These are phyloP conservation scores for Lasioglossum figueresi DNA, from an alignment of 2,888 invertebrate species.

Conservation along the genomic window DNA sequence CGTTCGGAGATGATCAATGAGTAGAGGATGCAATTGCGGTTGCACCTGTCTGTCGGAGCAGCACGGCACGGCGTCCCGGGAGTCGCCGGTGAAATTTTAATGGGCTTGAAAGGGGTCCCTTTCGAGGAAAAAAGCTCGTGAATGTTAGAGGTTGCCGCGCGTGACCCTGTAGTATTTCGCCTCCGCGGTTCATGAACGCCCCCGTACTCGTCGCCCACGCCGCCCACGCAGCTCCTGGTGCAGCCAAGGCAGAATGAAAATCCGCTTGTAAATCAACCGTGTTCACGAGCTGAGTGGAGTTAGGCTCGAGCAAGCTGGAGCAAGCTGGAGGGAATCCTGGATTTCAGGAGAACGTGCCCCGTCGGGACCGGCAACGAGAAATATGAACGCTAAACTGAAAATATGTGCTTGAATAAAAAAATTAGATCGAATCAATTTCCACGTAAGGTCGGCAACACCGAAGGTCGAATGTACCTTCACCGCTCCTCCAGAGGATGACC, in stretches of 20 bases:
- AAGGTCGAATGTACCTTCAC: too few species aligned
- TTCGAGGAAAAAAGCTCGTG: conserved; percentile 17
- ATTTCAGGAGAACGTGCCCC: not conserved
- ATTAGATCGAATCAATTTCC: too few species aligned
- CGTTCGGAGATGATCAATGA: not conserved
- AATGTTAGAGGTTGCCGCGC: conserved; percentile 15
- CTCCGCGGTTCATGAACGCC: conserved; percentile 32
- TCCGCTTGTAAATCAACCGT: not conserved
- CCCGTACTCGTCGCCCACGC: conserved; percentile 29
- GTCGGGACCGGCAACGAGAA: not conserved
- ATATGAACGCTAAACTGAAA: not conserved
- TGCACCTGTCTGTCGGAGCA: not conserved
- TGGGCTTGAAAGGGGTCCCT: not conserved
- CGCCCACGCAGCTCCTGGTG: not conserved
- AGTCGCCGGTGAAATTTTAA: conserved; percentile 26
- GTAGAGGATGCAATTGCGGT: not conserved
- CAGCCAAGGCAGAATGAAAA: not conserved
- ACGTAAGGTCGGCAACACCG: too few species aligned
- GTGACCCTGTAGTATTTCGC: conserved; percentile 50
- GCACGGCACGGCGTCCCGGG: not conserved
- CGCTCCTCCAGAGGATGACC: too few species aligned
- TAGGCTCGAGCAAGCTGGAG: not conserved
- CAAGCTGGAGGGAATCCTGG: not conserved
- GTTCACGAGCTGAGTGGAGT: not conserved
- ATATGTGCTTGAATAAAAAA: too few species aligned